Evolutionary conservation across 2,888 invertebrate species (phyloP).

Genomic region (Caenorhabditis macrosperma): DNA sequence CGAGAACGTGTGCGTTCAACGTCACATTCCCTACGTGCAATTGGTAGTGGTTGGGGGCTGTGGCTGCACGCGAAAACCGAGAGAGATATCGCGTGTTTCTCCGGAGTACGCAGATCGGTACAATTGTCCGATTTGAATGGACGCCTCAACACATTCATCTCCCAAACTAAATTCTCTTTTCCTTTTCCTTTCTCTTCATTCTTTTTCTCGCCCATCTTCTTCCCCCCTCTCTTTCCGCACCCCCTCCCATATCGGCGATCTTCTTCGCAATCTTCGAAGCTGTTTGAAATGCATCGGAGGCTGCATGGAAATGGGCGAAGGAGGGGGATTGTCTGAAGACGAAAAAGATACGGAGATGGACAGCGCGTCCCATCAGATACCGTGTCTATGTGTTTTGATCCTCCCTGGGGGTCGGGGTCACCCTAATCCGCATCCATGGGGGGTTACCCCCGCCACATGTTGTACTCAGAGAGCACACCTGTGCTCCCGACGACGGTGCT

Average conservation of each 20-base stretch:
- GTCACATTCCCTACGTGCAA: too few relatives aligned
- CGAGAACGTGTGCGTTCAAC: slow-evolving; percentile 45
- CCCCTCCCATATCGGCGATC: slow-evolving; percentile 8
- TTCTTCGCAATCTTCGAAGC: slow-evolving; percentile 31
- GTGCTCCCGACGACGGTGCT: slow-evolving; percentile 6
- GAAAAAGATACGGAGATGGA: slow-evolving; percentile 6
- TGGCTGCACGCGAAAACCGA: neutral
- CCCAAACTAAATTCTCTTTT: slow-evolving; percentile 20
- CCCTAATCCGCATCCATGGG: neutral
- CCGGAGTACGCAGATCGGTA: neutral
- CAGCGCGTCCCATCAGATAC: slow-evolving; percentile 35
- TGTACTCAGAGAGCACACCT: slow-evolving; percentile 50
- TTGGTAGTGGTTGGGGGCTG: neutral
- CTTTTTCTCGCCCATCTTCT: neutral
- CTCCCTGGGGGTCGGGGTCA: neutral
- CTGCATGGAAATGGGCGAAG: slow-evolving; percentile 15
- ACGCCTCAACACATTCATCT: neutral
- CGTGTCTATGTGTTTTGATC: slow-evolving; percentile 30
- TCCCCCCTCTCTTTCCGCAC: slow-evolving; percentile 1
- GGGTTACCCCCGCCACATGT: slow-evolving; percentile 1
- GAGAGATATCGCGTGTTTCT: neutral
- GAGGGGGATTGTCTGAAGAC: neutral
- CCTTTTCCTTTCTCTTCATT: neutral
- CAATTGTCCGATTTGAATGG: slow-evolving; percentile 8
- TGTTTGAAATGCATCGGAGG: slow-evolving; percentile 39